phyloP scores from a whole-genome alignment of 2,113 vertebrate genomes.

The Hydrochoerus hydrochaeris region DNA sequence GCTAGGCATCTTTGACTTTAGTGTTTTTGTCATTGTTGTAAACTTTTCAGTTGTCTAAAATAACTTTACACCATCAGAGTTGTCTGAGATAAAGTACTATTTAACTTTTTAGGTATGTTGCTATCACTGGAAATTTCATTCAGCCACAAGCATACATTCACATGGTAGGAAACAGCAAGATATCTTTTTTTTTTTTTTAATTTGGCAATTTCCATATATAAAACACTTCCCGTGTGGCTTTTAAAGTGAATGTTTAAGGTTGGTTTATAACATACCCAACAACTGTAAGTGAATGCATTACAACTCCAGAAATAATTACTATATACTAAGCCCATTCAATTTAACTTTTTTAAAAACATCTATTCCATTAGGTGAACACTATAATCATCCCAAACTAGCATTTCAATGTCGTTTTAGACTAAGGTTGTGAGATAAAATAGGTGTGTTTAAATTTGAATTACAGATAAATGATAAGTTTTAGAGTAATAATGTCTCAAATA shows the following conservation, averaged over 20 bases:
- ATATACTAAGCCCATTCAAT: background rate
- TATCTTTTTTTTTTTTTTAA: background rate
- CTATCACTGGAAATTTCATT: background rate
- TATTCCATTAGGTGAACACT: background rate
- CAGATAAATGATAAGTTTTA: background rate
- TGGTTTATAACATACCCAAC: background rate
- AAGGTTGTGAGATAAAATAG: background rate
- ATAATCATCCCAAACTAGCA: background rate
- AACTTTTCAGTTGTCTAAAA: background rate
- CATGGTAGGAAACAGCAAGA: background rate
- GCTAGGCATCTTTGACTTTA: background rate
- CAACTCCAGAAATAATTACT: background rate
- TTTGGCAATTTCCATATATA: background rate
- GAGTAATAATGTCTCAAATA: background rate
- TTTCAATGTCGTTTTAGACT: background rate
- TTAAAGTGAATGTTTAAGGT: background rate
- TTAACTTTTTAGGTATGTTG: background rate
- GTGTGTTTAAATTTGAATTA: slow-evolving; percentile 2
- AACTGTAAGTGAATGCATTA: background rate
- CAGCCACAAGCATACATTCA: background rate
- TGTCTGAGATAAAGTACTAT: background rate
- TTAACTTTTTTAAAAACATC: background rate
- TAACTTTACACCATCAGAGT: background rate
- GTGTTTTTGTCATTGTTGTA: background rate
- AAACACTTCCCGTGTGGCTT: background rate